Base-by-base conservation (phyloP, 2,113 vertebrate species). In the Marmota monax region DNA sequence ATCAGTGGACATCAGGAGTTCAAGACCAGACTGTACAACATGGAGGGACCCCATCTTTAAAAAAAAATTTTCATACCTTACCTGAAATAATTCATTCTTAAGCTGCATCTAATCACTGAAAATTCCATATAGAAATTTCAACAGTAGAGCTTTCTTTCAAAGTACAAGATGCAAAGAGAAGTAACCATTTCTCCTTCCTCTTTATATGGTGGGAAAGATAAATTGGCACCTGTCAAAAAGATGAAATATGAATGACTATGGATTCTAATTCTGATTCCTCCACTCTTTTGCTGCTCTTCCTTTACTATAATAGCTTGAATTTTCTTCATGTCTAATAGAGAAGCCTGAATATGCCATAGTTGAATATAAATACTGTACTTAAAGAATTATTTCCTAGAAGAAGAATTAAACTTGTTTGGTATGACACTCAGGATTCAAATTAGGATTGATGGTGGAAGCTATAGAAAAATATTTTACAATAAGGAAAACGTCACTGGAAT, bases 321-420 rank as follows among this genome's bases (percentile, higher is more conserved):
- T 88, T 37, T 90, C 74, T 65, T 76, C 16, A 45, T 4, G n/a
- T 63, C 22, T 73, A 45, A 76, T n/a, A 82, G 7, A 37, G 25
- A 94, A 87, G 25, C 23, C 23, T 77, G 22, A 77, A 39, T 73
- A 83, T 51, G 70, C 39, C 37, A 85, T 56, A 92, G 53, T 37
- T 88, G 12, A 58, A 63, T 22, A 22, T 22, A 93, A 93, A 92
- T 83, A 72, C 22, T 79, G 5, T 69, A 65, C n/a, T 69, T 51
- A 25, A 96, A 78, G 80, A 79, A 17, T 79, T 85, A 53, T 76
- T 56, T 93, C 39, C 39, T 69, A 16, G 18, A 70, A 80, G 61
- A 72, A 65, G 27, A 85, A 87, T 88, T 82, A 77, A 34, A 72
- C 23, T 90, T 94, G 32, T 79, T 88, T 83, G 70, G 61, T 88